Evolutionary conservation across 64 coral and sea anemone species (phyloP).

Genomic region (Pocillopora verrucosa): DNA sequence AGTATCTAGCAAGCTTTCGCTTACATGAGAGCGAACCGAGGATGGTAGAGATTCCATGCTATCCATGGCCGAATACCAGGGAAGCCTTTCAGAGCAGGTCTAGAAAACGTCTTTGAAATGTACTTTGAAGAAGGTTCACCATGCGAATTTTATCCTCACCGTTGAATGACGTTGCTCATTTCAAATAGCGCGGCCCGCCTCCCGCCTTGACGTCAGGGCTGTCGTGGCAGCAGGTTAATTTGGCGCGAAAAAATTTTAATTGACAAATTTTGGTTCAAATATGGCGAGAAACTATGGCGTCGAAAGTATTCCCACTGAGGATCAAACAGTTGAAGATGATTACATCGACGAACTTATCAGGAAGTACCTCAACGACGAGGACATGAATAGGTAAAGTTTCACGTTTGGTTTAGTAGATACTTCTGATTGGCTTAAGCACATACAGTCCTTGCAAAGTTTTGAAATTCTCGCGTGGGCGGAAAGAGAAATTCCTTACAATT

Average conservation of each 20-base stretch:
- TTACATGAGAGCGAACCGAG: not conserved
- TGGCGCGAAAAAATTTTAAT: slow-evolving; percentile 2
- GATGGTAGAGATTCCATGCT: slow-evolving; percentile 14
- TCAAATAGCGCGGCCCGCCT: slow-evolving; percentile 27
- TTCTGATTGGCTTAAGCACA: not conserved
- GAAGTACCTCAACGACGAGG: slow-evolving; percentile 26
- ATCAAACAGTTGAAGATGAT: slow-evolving; percentile 43
- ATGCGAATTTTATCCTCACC: slow-evolving; percentile 17
- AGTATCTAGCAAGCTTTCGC: not conserved
- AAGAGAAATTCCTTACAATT: not conserved
- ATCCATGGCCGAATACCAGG: not conserved
- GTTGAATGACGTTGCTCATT: slow-evolving; percentile 50
- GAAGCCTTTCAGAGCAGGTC: not conserved
- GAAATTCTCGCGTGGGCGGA: not conserved
- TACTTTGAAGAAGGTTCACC: not conserved
- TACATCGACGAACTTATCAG: slow-evolving; percentile 23
- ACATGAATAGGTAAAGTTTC: slow-evolving; percentile 29
- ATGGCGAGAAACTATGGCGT: not conserved
- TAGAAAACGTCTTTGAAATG: not conserved
- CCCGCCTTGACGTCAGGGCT: slow-evolving; percentile 36
- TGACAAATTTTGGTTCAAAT: not conserved
- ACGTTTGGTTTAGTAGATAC: not conserved
- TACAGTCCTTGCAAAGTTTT: not conserved
- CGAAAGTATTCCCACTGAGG: not conserved
- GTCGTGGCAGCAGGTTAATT: not conserved